phyloP scores from a whole-genome alignment of 1,140 invertebrate species.

The Zeugodacus cucurbitae region DNA sequence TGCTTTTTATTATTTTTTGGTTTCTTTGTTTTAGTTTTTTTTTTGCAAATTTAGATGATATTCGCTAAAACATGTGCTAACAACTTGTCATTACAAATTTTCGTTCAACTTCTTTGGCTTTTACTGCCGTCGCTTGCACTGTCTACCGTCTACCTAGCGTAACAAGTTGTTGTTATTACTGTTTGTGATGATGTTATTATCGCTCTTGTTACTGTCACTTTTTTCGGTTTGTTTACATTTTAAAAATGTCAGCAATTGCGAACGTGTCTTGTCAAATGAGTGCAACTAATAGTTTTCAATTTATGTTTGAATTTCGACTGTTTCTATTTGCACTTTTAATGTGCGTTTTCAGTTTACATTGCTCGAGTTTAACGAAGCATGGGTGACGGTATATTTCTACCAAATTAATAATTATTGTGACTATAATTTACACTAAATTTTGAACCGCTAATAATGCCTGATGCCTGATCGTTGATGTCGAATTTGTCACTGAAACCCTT shows the following conservation, averaged over 20 bases:
- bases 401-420: too few relatives aligned
- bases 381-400: too few relatives aligned
- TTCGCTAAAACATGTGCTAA: constrained; percentile 30
- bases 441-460: too few relatives aligned
- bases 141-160: neutral
- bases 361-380: too few relatives aligned
- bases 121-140: neutral
- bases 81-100: constrained; percentile 22
- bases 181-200: constrained; percentile 33
- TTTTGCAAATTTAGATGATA: neutral
- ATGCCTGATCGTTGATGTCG: too few relatives aligned
- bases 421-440: too few relatives aligned
- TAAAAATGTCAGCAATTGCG: neutral
- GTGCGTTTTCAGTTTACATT: too few relatives aligned
- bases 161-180: neutral
- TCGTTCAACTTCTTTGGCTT: neutral
- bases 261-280: constrained; percentile 28
- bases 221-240: neutral
- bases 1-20: neutral
- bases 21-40: neutral
- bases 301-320: neutral
- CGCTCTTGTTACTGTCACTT: neutral
- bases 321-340: neutral
- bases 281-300: neutral
- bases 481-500: too few relatives aligned